Percentiles rank a stretch among this genome's conserved stretches.
Evolutionary conservation across 2,797 vertebrate genomes (phyloP).

Genomic region (Xerus rutilus): DNA sequence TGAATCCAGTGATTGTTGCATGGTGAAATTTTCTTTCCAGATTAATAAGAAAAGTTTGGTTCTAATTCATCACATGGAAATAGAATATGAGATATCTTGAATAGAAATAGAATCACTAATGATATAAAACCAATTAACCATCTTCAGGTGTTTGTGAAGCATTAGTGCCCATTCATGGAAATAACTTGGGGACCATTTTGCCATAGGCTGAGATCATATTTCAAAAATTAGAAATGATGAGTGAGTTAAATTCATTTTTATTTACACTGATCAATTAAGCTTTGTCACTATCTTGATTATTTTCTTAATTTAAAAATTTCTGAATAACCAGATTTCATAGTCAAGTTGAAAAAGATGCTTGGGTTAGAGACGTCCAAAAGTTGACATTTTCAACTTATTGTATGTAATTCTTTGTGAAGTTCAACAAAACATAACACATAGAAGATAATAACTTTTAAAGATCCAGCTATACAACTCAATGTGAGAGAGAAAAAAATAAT

Average conservation of each 20-base stretch:
- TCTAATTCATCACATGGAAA: constrained; percentile 15
- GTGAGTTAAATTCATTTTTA: not conserved
- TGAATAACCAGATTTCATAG: not conserved
- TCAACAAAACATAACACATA: not conserved
- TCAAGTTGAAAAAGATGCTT: not conserved
- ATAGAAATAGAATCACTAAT: not conserved
- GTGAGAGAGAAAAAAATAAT: not conserved
- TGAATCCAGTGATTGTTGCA: not conserved
- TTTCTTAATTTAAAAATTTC: constrained; percentile 44
- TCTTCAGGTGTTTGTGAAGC: not conserved
- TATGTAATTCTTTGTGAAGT: not conserved
- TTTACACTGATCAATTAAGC: not conserved
- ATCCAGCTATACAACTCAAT: constrained; percentile 11
- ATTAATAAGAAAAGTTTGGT: constrained; percentile 36
- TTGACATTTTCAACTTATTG: not conserved
- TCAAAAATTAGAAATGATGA: constrained; percentile 24
- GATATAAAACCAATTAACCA: not conserved
- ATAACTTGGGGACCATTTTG: not conserved
- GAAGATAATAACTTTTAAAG: constrained; percentile 56
- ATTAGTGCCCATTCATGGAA: not conserved
- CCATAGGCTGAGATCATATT: not conserved
- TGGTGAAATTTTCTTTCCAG: not conserved
- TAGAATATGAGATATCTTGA: not conserved
- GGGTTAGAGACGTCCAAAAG: not conserved
- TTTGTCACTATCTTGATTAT: not conserved